Conservation (phyloP, 1,140 invertebrate species). For the Drosophila sp. region DNA sequence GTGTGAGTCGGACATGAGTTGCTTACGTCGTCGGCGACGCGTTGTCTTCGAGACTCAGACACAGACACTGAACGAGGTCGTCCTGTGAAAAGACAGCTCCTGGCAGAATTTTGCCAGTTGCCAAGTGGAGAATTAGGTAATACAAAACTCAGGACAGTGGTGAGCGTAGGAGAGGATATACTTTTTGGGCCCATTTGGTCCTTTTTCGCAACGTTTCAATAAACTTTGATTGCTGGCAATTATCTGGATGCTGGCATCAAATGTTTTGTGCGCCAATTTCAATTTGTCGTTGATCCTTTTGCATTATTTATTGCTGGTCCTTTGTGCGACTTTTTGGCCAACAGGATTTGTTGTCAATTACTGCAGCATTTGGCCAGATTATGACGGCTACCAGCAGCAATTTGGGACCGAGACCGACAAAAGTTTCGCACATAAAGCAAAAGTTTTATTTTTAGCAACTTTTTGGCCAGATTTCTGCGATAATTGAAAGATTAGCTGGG, state of each 20-base stretch:
- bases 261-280: slow-evolving; percentile 35
- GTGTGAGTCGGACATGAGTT: slow-evolving; percentile 13
- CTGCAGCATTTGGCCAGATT: slow-evolving; percentile 42
- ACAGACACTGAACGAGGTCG: slow-evolving; percentile 45
- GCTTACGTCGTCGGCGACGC: slow-evolving; percentile 58
- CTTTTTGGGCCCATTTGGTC: slow-evolving; percentile 20
- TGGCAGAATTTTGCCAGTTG: slow-evolving; percentile 10
- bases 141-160: not conserved
- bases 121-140: slow-evolving; percentile 23
- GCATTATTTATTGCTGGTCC: slow-evolving; percentile 59
- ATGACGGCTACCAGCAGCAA: slow-evolving; percentile 66
- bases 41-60: slow-evolving; percentile 65
- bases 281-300: slow-evolving; percentile 71
- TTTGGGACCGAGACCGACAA: slow-evolving; percentile 51
- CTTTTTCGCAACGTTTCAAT: slow-evolving; percentile 70
- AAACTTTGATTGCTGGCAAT: slow-evolving; percentile 80
- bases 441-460: slow-evolving; percentile 26
- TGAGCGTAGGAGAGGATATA: slow-evolving; percentile 2
- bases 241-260: slow-evolving; percentile 71
- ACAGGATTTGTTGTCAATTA: slow-evolving; percentile 74
- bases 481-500: slow-evolving; percentile 50
- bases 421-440: slow-evolving; percentile 57
- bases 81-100: slow-evolving; percentile 4
- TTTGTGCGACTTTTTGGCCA: slow-evolving; percentile 18
- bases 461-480: slow-evolving; percentile 7